phyloP scores from a whole-genome alignment of 2,113 vertebrate genomes.

The Cheirogaleus medius region DNA sequence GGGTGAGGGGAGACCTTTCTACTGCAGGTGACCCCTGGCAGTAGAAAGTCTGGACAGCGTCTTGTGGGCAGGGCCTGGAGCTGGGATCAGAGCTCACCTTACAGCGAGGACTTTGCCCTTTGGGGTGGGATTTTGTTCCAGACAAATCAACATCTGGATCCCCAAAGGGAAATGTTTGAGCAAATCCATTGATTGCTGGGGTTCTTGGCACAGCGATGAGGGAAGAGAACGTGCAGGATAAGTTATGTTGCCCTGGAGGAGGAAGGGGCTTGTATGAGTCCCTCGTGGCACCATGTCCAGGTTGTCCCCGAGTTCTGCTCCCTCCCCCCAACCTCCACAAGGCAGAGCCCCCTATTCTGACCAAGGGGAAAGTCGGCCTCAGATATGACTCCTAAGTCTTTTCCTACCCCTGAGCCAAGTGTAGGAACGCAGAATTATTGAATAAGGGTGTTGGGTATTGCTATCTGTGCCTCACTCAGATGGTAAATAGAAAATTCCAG shows the following conservation, averaged over 20 bases:
- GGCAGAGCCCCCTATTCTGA: neutral
- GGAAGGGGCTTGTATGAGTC: neutral
- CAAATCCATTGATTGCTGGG: fast-evolving
- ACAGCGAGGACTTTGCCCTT: neutral
- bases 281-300: fast-evolving
- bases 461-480: neutral
- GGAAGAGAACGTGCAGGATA: fast-evolving
- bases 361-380: neutral
- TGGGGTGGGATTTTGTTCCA: neutral
- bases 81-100: neutral
- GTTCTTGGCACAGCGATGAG: fast-evolving
- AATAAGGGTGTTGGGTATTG: neutral
- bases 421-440: fast-evolving
- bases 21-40: neutral
- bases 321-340: fast-evolving
- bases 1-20: neutral
- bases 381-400: neutral
- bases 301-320: neutral
- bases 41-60: neutral
- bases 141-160: neutral
- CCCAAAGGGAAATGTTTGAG: neutral
- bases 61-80: neutral
- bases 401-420: neutral
- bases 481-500: neutral
- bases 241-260: fast-evolving